A percentile compares a stretch with the other conserved stretches of the same genome.
These are phyloP conservation scores for Pterostichus madidus DNA, from an alignment of 2,888 invertebrate species.

Conservation along the genomic window DNA sequence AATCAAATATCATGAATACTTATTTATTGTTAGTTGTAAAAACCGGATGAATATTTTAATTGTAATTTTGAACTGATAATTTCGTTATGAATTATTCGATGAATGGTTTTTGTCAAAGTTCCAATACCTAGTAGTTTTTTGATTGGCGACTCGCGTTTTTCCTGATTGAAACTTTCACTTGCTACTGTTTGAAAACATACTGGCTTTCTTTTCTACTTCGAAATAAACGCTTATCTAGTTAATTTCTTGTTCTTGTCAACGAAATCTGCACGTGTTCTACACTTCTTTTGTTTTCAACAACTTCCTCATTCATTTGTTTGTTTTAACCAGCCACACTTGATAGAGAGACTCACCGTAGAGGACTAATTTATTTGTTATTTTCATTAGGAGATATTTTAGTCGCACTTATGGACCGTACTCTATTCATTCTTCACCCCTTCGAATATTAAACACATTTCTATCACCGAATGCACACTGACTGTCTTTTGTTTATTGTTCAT, in stretches of 20 bases:
- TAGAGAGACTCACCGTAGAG: conserved; percentile 3
- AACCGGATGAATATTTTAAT: too few species aligned
- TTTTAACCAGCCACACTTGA: not conserved
- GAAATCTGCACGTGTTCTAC: conserved; percentile 43
- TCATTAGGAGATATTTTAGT: not conserved
- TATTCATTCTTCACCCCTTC: conserved; percentile 9
- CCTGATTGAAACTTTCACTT: conserved; percentile 29
- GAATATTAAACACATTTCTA: conserved; percentile 22
- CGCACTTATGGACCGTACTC: not conserved
- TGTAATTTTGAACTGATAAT: not conserved
- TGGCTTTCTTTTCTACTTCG: conserved; percentile 43
- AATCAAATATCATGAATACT: too few species aligned
- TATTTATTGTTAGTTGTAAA: too few species aligned
- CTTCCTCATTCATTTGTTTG: conserved; percentile 45
- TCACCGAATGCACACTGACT: conserved; percentile 47
- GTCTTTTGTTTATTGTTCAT: conserved; percentile 24
- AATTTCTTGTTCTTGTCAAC: conserved; percentile 44
- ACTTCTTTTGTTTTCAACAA: conserved; percentile 33
- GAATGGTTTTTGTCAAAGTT: not conserved
- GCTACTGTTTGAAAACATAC: conserved; percentile 45
- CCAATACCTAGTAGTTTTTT: not conserved
- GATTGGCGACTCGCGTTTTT: conserved; percentile 7
- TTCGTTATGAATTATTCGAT: not conserved
- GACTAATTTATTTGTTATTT: conserved; percentile 11
- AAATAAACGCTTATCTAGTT: conserved; percentile 38